Evolutionary conservation across 2,113 vertebrate species (phyloP).

Genomic region (Chaetura pelagica): DNA sequence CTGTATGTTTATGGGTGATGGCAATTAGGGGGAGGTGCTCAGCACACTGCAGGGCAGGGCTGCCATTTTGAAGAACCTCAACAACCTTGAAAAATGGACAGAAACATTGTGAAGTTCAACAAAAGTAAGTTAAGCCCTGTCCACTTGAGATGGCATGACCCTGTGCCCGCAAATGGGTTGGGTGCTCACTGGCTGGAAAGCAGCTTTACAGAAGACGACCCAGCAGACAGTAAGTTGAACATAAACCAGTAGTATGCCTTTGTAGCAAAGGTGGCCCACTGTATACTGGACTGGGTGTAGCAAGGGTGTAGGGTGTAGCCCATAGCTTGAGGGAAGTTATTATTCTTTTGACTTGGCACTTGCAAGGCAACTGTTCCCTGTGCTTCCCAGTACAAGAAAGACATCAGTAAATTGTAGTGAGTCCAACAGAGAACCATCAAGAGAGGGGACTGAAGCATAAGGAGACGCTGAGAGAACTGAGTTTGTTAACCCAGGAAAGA

Average conservation of each 20-base stretch:
- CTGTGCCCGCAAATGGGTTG: fast-evolving
- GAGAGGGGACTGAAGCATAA: neutral
- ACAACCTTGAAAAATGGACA: neutral
- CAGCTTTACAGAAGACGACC: neutral
- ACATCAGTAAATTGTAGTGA: neutral
- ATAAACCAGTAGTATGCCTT: neutral
- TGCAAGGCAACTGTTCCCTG: neutral
- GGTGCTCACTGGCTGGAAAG: neutral
- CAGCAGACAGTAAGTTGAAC: neutral
- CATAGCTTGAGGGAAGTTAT: neutral
- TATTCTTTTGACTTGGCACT: neutral
- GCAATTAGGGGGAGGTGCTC: neutral
- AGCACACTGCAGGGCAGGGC: neutral
- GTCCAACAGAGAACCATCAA: neutral
- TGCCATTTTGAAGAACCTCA: neutral
- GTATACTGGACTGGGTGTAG: neutral
- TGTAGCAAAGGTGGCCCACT: neutral
- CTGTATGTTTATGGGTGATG: neutral
- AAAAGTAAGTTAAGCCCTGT: neutral
- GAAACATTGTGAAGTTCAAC: neutral
- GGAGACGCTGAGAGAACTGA: neutral
- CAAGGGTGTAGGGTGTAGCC: neutral
- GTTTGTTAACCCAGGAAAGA: neutral
- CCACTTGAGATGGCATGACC: neutral
- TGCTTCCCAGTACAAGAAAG: neutral